These are phyloP conservation scores for Drosophila persimilis DNA, from an alignment of 1,140 invertebrate species.

Conservation along the genomic window DNA sequence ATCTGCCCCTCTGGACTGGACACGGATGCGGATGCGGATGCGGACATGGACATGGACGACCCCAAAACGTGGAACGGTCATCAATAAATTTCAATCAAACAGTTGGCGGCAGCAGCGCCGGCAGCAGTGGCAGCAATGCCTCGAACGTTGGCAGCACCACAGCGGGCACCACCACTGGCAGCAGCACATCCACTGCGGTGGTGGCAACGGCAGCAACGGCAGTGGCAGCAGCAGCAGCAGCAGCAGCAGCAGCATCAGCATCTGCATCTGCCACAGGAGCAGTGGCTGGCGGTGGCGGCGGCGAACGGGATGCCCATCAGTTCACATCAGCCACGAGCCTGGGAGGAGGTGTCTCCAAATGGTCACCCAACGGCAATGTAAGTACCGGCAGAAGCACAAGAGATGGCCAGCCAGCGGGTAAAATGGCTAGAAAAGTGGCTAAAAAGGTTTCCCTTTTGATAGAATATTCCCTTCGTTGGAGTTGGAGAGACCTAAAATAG, in stretches of 20 bases:
- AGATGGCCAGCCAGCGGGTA: neutral
- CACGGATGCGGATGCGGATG: conserved; percentile 1
- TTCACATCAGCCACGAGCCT: conserved; percentile 35
- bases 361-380: conserved; percentile 81
- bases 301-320: conserved; percentile 33
- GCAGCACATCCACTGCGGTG: conserved; percentile 66
- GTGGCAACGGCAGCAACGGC: conserved; percentile 35
- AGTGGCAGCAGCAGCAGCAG: conserved; percentile 9
- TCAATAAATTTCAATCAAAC: conserved; percentile 79
- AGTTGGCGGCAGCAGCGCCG: conserved; percentile 76
- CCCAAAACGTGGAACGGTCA: conserved; percentile 44
- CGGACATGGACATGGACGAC: conserved; percentile 15
- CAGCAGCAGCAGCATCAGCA: conserved; percentile 37
- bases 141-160: conserved; percentile 71
- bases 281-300: conserved; percentile 7
- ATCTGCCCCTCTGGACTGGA: conserved; percentile 16
- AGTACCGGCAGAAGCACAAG: conserved; percentile 44
- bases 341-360: conserved; percentile 66
- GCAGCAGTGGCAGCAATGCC: conserved; percentile 73
- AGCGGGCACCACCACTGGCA: conserved; percentile 64
- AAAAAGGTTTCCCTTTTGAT: neutral
- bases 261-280: conserved; percentile 31
- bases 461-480: too few relatives aligned
- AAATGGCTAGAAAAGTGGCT: neutral
- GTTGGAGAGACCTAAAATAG: too few relatives aligned